These are phyloP conservation scores for Drosophila hawaiiensis DNA, from an alignment of 2,888 invertebrate genomes.

Conservation along the genomic window DNA sequence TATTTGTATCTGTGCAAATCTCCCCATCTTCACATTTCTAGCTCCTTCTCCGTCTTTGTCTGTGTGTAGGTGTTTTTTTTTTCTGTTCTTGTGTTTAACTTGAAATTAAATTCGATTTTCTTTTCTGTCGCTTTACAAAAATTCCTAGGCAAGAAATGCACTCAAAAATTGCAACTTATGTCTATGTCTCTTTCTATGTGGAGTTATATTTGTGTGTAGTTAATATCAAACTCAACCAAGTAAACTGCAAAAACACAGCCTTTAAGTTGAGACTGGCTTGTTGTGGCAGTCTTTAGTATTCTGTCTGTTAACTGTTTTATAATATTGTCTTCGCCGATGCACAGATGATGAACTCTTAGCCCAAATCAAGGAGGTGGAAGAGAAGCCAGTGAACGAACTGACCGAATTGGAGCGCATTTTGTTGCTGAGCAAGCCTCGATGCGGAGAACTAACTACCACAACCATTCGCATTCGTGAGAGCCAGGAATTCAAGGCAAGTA, in stretches of 20 bases:
- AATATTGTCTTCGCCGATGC: constrained; percentile 5
- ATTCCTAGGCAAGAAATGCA: constrained; percentile 23
- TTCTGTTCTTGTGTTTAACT: neutral
- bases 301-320: constrained; percentile 16
- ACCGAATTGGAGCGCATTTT: constrained; percentile 94
- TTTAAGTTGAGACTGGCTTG: constrained; percentile 7
- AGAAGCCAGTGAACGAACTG: constrained; percentile 89
- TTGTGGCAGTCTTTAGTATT: constrained; percentile 14
- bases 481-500: constrained; percentile 97
- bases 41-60: neutral
- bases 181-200: constrained; percentile 22
- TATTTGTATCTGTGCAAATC: neutral
- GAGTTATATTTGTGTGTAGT: constrained; percentile 3
- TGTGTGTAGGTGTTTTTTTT: constrained; percentile 4
- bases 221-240: constrained; percentile 9
- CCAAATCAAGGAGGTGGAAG: constrained; percentile 88
- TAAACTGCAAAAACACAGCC: constrained; percentile 37
- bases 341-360: constrained; percentile 87
- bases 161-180: constrained; percentile 19
- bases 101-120: constrained; percentile 10
- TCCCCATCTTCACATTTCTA: neutral
- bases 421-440: constrained; percentile 95
- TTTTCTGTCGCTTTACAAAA: constrained; percentile 12
- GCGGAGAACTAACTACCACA: constrained; percentile 94
- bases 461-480: constrained; percentile 98